A percentile compares a stretch with the other conserved stretches of the same genome.
phyloP scores from a whole-genome alignment of 2,888 invertebrate species.

The Drosophila cracens region DNA sequence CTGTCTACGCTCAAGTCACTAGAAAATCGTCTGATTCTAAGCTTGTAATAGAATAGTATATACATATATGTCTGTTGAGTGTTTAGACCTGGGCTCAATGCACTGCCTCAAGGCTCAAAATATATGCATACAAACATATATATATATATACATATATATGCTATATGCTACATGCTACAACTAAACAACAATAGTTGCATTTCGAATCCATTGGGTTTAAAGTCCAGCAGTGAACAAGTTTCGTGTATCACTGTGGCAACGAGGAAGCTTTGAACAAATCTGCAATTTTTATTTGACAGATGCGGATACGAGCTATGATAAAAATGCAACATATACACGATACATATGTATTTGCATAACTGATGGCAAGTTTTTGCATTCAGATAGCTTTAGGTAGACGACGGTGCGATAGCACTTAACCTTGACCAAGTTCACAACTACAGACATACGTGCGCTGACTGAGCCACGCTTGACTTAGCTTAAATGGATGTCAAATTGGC shows the following conservation, averaged over 20 bases:
- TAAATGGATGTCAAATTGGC: background rate
- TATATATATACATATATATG: background rate
- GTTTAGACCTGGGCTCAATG: constrained; percentile 6
- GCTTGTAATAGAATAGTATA: constrained; percentile 1
- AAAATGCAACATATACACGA: background rate
- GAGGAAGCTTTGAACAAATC: constrained; percentile 2
- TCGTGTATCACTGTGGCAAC: background rate
- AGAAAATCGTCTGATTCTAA: background rate
- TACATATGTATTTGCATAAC: background rate
- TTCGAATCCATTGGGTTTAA: constrained; percentile 5
- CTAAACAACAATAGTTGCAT: background rate
- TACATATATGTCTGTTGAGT: background rate
- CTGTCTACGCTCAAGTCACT: background rate
- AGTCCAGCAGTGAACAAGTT: constrained; percentile 8
- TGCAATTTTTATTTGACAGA: constrained; percentile 3
- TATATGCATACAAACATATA: too few relatives aligned
- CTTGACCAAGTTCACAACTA: constrained; percentile 26
- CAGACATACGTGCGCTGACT: background rate
- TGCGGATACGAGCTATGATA: background rate
- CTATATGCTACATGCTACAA: background rate
- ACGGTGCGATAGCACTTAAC: constrained; percentile 1
- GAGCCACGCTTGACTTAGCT: constrained; percentile 2
- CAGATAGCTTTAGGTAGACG: background rate
- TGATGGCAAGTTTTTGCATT: background rate
- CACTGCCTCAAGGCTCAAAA: constrained; percentile 4